These are phyloP conservation scores for Rhynchomys soricoides DNA, from an alignment of 2,113 vertebrate genomes.

Conservation along the genomic window DNA sequence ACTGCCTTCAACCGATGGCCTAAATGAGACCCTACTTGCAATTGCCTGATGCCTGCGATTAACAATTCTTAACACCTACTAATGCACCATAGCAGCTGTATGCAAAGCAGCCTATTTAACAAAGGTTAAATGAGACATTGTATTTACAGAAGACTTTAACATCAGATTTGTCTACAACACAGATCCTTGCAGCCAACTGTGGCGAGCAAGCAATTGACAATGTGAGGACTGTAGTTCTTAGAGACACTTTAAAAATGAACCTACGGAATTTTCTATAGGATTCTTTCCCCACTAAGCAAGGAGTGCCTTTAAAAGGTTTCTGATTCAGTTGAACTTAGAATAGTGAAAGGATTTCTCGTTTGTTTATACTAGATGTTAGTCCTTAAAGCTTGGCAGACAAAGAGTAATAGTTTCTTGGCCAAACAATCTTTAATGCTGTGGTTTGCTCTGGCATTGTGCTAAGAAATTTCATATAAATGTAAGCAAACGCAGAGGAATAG, in stretches of 20 bases:
- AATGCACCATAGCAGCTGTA: background rate
- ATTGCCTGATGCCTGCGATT: background rate
- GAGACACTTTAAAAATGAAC: background rate
- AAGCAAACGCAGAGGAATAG: background rate
- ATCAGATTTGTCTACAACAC: constrained; percentile 2
- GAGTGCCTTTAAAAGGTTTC: constrained; percentile 25
- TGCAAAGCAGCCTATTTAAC: background rate
- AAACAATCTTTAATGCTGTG: constrained; percentile 36
- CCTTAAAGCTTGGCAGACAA: constrained; percentile 37
- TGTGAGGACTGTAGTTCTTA: background rate
- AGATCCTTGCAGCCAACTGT: background rate
- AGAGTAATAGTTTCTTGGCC: constrained; percentile 56
- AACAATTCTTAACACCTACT: background rate
- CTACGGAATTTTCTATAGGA: constrained; percentile 12
- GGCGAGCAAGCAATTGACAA: background rate
- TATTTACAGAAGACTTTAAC: background rate
- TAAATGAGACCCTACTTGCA: background rate
- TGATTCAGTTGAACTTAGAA: constrained; percentile 44
- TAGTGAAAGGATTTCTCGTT: constrained; percentile 17
- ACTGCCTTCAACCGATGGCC: background rate
- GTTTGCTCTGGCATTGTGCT: background rate
- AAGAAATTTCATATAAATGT: constrained; percentile 25
- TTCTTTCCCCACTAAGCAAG: background rate
- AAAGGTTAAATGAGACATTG: constrained; percentile 39
- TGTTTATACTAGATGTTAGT: constrained; percentile 41